Evolutionary conservation across 2,113 vertebrate genomes (phyloP).

Genomic region (Rhegmatorhina hoffmannsi): DNA sequence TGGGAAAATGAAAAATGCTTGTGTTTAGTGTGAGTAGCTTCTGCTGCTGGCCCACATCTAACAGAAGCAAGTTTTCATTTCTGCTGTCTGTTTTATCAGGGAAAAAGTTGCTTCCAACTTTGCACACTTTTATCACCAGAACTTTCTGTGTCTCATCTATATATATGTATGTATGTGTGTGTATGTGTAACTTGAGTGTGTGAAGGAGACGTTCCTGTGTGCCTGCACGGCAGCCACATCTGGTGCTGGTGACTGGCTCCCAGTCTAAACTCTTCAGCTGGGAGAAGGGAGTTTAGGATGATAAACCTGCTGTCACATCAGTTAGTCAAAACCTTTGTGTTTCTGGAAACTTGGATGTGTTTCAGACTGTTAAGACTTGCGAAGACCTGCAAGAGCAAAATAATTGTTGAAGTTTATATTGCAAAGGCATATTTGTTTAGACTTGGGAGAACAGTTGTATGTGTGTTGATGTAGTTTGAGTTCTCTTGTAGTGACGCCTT

Average conservation of each 20-base stretch:
- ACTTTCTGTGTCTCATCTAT: not conserved
- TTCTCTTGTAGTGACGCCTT: not conserved
- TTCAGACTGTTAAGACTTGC: not conserved
- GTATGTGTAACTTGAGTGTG: not conserved
- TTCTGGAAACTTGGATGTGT: not conserved
- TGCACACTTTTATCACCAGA: not conserved
- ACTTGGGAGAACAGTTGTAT: not conserved
- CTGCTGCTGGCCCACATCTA: not conserved
- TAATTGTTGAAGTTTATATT: not conserved
- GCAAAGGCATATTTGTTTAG: not conserved
- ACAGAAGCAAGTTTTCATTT: not conserved
- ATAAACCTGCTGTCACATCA: not conserved
- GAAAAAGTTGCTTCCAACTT: not conserved
- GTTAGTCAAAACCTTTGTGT: not conserved
- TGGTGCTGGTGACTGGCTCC: not conserved
- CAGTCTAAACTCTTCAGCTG: not conserved
- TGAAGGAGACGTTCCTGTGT: not conserved
- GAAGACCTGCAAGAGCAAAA: not conserved
- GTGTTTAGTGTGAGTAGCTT: not conserved
- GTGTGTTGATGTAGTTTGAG: not conserved
- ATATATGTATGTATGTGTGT: rapidly evolving
- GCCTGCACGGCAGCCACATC: not conserved
- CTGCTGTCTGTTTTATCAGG: not conserved
- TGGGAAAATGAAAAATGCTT: not conserved
- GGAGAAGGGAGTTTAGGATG: not conserved